A percentile compares a stretch with the other conserved stretches of the same genome.
These are phyloP conservation scores for Phorcus lineatus DNA, from an alignment of 2,888 invertebrate species.

Conservation along the genomic window DNA sequence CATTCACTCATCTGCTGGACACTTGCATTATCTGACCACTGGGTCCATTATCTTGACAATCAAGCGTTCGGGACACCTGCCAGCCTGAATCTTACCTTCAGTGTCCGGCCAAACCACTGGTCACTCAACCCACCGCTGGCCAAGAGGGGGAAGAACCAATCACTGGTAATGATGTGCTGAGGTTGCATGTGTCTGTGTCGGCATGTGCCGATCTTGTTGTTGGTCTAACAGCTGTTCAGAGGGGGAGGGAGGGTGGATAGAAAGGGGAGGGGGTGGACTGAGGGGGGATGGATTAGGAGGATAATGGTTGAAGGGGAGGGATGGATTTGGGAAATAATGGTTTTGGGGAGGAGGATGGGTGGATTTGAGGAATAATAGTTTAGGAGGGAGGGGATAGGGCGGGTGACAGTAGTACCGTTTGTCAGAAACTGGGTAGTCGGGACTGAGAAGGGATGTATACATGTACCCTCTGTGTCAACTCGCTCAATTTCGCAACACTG, in stretches of 20 bases:
- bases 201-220: not conserved
- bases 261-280: not conserved
- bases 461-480: not conserved
- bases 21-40: not conserved
- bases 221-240: not conserved
- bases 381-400: too few relatives aligned
- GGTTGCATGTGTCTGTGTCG: not conserved
- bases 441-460: not conserved
- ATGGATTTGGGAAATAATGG: too few relatives aligned
- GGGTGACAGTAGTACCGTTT: too few relatives aligned
- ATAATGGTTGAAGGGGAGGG: too few relatives aligned
- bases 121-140: too few relatives aligned
- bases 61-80: conserved; percentile 11
- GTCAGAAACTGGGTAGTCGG: not conserved
- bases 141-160: too few relatives aligned
- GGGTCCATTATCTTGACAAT: not conserved
- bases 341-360: too few relatives aligned
- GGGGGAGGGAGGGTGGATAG: not conserved
- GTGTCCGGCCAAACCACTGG: too few relatives aligned
- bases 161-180: not conserved
- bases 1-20: not conserved
- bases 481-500: too few relatives aligned
- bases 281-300: not conserved
- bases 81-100: not conserved
- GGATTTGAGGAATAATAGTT: too few relatives aligned